These are phyloP conservation scores for Albula glossodonta DNA, from an alignment of 2,113 vertebrate genomes.

Conservation along the genomic window DNA sequence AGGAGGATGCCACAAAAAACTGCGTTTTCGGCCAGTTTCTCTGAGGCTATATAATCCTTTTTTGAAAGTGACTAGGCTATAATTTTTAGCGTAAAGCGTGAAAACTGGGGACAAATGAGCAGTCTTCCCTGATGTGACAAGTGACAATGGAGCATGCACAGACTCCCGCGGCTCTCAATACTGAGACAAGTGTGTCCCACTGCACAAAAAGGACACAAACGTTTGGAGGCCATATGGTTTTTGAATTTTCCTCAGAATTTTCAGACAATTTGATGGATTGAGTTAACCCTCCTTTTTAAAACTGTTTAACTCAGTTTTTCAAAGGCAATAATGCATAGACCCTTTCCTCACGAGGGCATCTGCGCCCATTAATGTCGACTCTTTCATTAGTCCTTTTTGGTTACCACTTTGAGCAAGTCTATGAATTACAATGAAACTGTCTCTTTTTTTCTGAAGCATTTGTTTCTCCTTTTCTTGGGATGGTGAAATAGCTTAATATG, in stretches of 20 bases:
- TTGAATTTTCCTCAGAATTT: slow-evolving; percentile 92
- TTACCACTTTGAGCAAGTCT: slow-evolving; percentile 79
- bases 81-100: slow-evolving; percentile 89
- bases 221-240: slow-evolving; percentile 96
- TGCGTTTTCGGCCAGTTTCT: slow-evolving; percentile 72
- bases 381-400: slow-evolving; percentile 67
- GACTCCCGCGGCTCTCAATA: slow-evolving; percentile 86
- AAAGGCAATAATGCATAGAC: slow-evolving; percentile 79
- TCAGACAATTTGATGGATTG: slow-evolving; percentile 96
- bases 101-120: slow-evolving; percentile 92
- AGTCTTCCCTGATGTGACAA: slow-evolving; percentile 85
- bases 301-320: slow-evolving; percentile 74
- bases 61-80: slow-evolving; percentile 85
- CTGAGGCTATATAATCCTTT: slow-evolving; percentile 79
- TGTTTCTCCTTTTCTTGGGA: slow-evolving; percentile 52
- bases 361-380: slow-evolving; percentile 75
- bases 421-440: slow-evolving; percentile 90
- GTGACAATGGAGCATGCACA: slow-evolving; percentile 83
- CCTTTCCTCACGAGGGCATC: slow-evolving; percentile 76
- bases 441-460: slow-evolving; percentile 68
- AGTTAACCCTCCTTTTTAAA: slow-evolving; percentile 80
- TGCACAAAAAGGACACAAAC: slow-evolving; percentile 79
- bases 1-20: slow-evolving; percentile 68
- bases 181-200: slow-evolving; percentile 80
- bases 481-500: slow-evolving; percentile 60